These are phyloP conservation scores for Thymelicus acteon DNA, from an alignment of 2,888 invertebrate species.

Conservation along the genomic window DNA sequence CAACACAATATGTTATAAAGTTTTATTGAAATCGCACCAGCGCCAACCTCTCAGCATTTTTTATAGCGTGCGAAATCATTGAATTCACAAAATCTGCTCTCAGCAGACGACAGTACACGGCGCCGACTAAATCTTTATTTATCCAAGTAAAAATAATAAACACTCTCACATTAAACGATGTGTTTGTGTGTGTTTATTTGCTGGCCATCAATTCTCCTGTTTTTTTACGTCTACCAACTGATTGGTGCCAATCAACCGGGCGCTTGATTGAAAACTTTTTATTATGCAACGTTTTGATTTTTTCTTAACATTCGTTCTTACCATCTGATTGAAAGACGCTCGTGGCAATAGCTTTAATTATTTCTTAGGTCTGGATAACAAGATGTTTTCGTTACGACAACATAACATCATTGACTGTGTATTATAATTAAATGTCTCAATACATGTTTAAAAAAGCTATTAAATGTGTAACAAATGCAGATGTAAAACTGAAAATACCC, in stretches of 20 bases:
- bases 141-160: slow-evolving; percentile 28
- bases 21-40: slow-evolving; percentile 23
- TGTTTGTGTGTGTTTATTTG: slow-evolving; percentile 17
- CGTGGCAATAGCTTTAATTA: slow-evolving; percentile 17
- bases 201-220: slow-evolving; percentile 20
- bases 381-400: background rate
- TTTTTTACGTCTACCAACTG: slow-evolving; percentile 28
- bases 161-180: slow-evolving; percentile 26
- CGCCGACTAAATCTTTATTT: slow-evolving; percentile 29
- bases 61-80: slow-evolving; percentile 25
- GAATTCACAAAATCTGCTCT: slow-evolving; percentile 11
- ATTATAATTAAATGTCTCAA: background rate
- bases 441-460: background rate
- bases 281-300: slow-evolving; percentile 31
- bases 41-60: slow-evolving; percentile 20
- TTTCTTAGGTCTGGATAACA: background rate
- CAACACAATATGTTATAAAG: slow-evolving; percentile 33
- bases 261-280: slow-evolving; percentile 35
- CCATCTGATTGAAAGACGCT: slow-evolving; percentile 22
- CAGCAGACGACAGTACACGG: slow-evolving; percentile 25
- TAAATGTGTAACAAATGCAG: background rate
- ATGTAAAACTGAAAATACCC: background rate
- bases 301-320: slow-evolving; percentile 15
- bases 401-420: background rate
- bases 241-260: slow-evolving; percentile 33